phyloP scores from a whole-genome alignment of 2,113 vertebrate species.

The Pleuronectes platessa region DNA sequence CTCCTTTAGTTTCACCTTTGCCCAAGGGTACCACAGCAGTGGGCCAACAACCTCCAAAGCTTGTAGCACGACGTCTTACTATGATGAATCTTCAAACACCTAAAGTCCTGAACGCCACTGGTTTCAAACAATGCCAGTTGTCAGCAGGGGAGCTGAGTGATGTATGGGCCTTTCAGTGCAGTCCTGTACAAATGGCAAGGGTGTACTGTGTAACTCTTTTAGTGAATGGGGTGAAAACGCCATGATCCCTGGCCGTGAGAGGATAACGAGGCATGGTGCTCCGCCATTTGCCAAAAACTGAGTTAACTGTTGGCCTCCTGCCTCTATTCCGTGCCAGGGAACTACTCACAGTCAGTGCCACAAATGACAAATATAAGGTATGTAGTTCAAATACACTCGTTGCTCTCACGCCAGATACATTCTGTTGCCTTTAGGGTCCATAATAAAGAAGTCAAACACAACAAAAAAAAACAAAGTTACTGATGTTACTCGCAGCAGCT shows the following conservation, averaged over 20 bases:
- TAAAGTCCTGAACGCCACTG: conserved; percentile 6
- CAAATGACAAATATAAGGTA: neutral
- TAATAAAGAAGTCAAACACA: neutral
- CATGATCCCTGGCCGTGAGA: conserved; percentile 9
- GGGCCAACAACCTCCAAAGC: neutral
- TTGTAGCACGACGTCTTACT: conserved; percentile 1
- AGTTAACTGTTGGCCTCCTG: neutral
- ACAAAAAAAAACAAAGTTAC: neutral
- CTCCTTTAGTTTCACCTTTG: conserved; percentile 4
- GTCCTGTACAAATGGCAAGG: conserved; percentile 17
- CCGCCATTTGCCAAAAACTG: conserved; percentile 2
- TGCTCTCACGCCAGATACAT: neutral
- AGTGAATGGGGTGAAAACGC: conserved; percentile 5
- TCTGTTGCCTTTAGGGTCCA: neutral
- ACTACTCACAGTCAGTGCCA: neutral
- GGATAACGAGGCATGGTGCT: neutral
- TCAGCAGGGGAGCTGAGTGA: conserved; percentile 29
- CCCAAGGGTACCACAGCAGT: conserved; percentile 1
- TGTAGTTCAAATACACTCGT: neutral
- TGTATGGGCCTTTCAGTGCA: conserved; percentile 37
- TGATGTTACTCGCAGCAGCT: neutral
- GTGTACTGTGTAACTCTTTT: conserved; percentile 43
- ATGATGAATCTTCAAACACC: conserved; percentile 38
- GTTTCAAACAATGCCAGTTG: conserved; percentile 46
- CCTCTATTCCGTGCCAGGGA: neutral